These are phyloP conservation scores for Norana najaformis DNA, from an alignment of 2,888 invertebrate genomes.

Conservation along the genomic window DNA sequence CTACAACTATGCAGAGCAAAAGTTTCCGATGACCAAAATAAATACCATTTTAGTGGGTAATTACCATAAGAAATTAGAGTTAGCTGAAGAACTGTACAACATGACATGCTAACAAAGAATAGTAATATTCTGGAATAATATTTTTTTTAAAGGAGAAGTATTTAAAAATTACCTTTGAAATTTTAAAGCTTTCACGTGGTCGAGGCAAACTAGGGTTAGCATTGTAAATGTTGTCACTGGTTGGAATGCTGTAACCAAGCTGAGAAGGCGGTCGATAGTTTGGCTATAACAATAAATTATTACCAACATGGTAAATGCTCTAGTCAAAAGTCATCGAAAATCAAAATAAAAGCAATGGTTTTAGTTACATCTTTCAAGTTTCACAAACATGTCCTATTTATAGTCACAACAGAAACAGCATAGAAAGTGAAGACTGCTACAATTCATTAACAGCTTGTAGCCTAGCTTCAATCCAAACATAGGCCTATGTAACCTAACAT, in stretches of 20 bases:
- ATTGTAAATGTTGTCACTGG: slow-evolving; percentile 7
- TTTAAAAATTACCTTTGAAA: not conserved
- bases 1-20: too few relatives aligned
- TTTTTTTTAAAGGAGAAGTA: not conserved
- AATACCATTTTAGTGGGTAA: too few relatives aligned
- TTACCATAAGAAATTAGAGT: not conserved
- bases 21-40: too few relatives aligned
- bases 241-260: not conserved
- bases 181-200: not conserved
- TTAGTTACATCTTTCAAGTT: not conserved
- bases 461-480: not conserved
- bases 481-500: not conserved
- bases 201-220: not conserved
- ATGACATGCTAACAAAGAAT: not conserved
- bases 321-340: not conserved
- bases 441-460: too few relatives aligned
- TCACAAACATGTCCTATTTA: not conserved
- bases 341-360: not conserved
- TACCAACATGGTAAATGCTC: not conserved
- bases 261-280: slow-evolving; percentile 1
- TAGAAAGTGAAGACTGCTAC: not conserved
- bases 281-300: not conserved
- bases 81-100: not conserved
- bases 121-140: not conserved
- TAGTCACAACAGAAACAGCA: not conserved